Evolutionary conservation across 2,888 invertebrate genomes (phyloP).

Genomic region (Tridacna gigas): DNA sequence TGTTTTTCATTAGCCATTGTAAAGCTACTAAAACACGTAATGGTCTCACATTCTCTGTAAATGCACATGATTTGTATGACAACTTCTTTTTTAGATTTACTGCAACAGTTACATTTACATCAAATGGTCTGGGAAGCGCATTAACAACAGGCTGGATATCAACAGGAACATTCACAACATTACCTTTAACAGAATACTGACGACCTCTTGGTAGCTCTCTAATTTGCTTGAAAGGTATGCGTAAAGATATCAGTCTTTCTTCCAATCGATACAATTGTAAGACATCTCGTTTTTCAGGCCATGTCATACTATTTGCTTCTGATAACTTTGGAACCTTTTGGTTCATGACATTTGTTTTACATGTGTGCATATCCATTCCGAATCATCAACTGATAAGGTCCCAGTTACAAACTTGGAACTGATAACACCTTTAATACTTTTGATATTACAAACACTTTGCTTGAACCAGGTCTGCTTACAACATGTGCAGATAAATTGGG

Average conservation of each 20-base stretch:
- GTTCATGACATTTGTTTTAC: conserved; percentile 13
- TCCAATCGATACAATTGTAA: conserved; percentile 11
- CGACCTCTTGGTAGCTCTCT: conserved; percentile 42
- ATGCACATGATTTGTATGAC: conserved; percentile 33
- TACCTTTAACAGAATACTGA: conserved; percentile 25
- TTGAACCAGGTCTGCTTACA: conserved; percentile 1
- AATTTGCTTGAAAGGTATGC: conserved; percentile 44
- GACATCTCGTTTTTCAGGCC: conserved; percentile 15
- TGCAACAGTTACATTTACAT: conserved; percentile 43
- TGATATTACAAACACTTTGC: neutral
- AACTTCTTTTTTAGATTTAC: conserved; percentile 45
- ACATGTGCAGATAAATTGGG: neutral
- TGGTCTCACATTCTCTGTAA: conserved; percentile 53
- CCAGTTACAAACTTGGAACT: conserved; percentile 12
- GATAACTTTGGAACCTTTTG: conserved; percentile 21
- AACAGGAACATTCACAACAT: conserved; percentile 62
- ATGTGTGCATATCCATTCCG: conserved; percentile 26
- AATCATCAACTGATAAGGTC: conserved; percentile 8
- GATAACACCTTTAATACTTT: neutral
- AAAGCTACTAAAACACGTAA: conserved; percentile 39
- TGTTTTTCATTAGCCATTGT: conserved; percentile 43
- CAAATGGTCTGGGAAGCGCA: conserved; percentile 24
- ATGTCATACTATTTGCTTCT: conserved; percentile 15
- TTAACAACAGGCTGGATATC: conserved; percentile 53
- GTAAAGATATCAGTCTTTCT: conserved; percentile 23